Base-by-base conservation (phyloP, 2,797 vertebrate species). In the Eremophila alpestris region DNA sequence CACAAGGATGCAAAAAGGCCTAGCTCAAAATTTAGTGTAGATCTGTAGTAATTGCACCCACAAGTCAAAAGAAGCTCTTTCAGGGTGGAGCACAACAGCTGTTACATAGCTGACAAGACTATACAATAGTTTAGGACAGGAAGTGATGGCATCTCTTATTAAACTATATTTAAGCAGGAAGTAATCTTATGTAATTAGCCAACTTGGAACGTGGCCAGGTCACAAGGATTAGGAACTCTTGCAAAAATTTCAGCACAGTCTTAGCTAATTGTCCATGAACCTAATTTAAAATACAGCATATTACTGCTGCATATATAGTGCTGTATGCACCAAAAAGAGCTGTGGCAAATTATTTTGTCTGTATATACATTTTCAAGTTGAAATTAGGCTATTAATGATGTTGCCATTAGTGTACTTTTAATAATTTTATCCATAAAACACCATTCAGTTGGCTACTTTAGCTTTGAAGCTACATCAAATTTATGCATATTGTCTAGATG, bases 131-230 rank as follows among this genome's bases (percentile, higher is more conserved):
- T 87, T 17, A 71, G 78, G 68, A 75, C 75, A 77, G 90, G 89
- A 95, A 93, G 87, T 85, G 92, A 95, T 83, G 90, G 52, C 82
- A 95, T 91, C 76, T 56, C 75, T 71, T 67, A 83, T 34, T 73
- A 77, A 95, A 87, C 45, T 79, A 70, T 30, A 76, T 60, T 76
- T 87, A 70, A 69, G 73, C 78, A 89, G 77, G 87, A 96, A 92
- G 86, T 89, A 86, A 87, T 76, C 58, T 79, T 70, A 84, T 36
- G 56, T 54, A 78, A 94, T 93, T 67, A 93, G 43, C 51, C 68
- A 87, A 8, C 58, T 6, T 87, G 94, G 87, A 94, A 63, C 55
- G 56, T 93, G 76, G 80, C 70, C 95, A 91, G 67, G 68, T 94
- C 70, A 85, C 41, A 48, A 64, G 62, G 80, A 94, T 92, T 94